Conservation (phyloP, 2,888 invertebrate genomes). For the Tromatobia lineatoria region DNA sequence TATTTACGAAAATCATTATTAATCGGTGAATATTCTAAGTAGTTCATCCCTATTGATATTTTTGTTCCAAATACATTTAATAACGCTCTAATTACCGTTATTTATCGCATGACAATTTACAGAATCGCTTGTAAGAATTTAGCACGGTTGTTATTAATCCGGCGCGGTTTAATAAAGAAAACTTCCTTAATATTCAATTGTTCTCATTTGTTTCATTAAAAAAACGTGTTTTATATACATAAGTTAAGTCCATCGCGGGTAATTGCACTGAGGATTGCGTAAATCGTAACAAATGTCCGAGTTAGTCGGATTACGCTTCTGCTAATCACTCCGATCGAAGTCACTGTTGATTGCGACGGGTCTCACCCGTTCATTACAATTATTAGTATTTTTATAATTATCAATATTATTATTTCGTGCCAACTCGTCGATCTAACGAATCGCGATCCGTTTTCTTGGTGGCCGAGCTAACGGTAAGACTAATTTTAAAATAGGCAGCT, state of each 20-base stretch:
- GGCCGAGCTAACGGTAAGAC: constrained; percentile 25
- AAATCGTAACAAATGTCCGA: constrained; percentile 63
- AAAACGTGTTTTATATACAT: constrained; percentile 68
- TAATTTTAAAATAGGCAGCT: constrained; percentile 68
- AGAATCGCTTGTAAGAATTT: no score
- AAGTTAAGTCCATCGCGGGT: constrained; percentile 70
- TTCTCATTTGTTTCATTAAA: neutral
- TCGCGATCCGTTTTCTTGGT: constrained; percentile 2
- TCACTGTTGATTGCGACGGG: constrained; percentile 19
- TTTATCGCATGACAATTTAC: no score
- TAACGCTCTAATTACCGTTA: no score
- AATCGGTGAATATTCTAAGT: no score
- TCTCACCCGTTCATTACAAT: neutral
- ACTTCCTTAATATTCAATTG: constrained; percentile 30
- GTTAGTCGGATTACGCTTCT: neutral
- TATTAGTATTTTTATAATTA: neutral
- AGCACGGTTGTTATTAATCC: no score
- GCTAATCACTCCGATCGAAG: constrained; percentile 42
- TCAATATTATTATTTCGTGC: neutral
- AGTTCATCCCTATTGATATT: no score
- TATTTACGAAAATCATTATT: no score
- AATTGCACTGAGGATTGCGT: constrained; percentile 79
- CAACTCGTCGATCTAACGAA: constrained; percentile 29
- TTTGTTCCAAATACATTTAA: no score
- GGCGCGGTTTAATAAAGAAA: no score